A percentile compares a stretch with the other conserved stretches of the same genome.
Evolutionary conservation across 37 sponge, comb jelly and placozoan species (phyloP).

Genomic region (Spongilla lacustris): DNA sequence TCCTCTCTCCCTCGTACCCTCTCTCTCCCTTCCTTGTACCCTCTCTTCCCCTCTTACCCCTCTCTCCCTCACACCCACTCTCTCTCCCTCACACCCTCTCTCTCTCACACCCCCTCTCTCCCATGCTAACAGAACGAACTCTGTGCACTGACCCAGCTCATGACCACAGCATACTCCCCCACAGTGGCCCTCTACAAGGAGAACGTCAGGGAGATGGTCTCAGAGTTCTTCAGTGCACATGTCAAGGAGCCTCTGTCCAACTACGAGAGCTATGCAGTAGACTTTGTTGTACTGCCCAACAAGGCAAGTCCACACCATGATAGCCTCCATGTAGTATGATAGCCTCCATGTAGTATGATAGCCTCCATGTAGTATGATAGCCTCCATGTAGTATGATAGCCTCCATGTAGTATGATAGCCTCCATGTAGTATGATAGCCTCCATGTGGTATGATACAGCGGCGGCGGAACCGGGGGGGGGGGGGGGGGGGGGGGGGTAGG

Average conservation of each 20-base stretch:
- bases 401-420: no score
- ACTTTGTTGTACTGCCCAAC: slow-evolving; percentile 67
- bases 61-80: neutral
- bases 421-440: no score
- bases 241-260: slow-evolving; percentile 44
- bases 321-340: no score
- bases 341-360: no score
- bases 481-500: no score
- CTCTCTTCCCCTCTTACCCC: neutral
- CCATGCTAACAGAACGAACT: slow-evolving; percentile 51
- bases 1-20: slow-evolving; percentile 5
- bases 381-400: no score
- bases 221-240: slow-evolving; percentile 47
- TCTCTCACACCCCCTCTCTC: neutral
- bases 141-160: slow-evolving; percentile 63
- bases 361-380: no score
- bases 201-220: slow-evolving; percentile 34
- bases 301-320: no score
- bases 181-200: slow-evolving; percentile 56
- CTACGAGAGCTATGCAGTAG: slow-evolving; percentile 60
- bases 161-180: slow-evolving; percentile 58
- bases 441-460: no score
- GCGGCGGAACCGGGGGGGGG: no score
- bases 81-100: neutral
- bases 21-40: neutral